Percentiles rank a stretch among this genome's conserved stretches.
These are phyloP conservation scores for Pentalonia nigronervosa DNA, from an alignment of 1,140 invertebrate species.

Conservation along the genomic window DNA sequence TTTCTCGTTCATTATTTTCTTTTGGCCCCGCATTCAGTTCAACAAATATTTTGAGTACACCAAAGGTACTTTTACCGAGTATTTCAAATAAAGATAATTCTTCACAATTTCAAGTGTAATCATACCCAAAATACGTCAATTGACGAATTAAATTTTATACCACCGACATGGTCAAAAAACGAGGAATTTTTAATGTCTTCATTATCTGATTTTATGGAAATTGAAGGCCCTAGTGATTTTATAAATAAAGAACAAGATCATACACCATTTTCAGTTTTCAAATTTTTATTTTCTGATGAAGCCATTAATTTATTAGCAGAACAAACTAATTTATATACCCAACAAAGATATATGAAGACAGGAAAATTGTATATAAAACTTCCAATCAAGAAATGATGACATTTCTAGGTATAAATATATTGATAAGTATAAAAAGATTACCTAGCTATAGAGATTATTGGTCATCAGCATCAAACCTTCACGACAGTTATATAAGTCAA, in stretches of 20 bases:
- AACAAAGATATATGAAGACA: background rate
- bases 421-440: background rate
- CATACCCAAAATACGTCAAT: too few species aligned
- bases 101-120: too few species aligned
- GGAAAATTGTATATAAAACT: background rate
- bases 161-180: too few species aligned
- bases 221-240: background rate
- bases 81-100: too few species aligned
- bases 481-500: background rate
- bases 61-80: too few species aligned
- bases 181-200: too few species aligned
- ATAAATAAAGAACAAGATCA: background rate
- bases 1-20: too few species aligned
- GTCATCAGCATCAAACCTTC: constrained; percentile 14
- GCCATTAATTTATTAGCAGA: background rate
- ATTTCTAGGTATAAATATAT: background rate
- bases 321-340: constrained; percentile 16
- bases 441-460: background rate
- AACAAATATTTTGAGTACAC: too few species aligned
- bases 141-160: too few species aligned
- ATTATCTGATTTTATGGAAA: too few species aligned
- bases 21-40: too few species aligned
- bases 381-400: constrained; percentile 4
- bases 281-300: background rate
- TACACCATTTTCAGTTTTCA: constrained; percentile 5